Conservation (phyloP, 2,797 vertebrate species). For the Coregonus sp. region DNA sequence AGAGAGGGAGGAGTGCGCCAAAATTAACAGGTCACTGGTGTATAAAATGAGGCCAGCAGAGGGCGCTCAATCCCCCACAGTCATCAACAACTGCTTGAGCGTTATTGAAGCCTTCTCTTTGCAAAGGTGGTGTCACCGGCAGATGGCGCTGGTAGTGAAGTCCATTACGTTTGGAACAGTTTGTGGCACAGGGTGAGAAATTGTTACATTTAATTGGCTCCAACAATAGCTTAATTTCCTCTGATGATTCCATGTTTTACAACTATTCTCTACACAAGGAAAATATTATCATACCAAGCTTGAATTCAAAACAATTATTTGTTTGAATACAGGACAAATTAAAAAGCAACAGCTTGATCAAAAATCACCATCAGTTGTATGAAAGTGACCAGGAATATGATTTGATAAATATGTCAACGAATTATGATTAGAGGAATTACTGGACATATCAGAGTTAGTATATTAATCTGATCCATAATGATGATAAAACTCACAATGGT, state of each 20-base stretch:
- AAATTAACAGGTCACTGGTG: neutral
- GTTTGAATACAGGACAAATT: neutral
- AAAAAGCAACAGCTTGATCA: neutral
- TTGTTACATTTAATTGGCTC: neutral
- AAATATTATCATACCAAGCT: too few relatives aligned
- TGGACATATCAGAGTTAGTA: neutral
- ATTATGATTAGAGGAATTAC: neutral
- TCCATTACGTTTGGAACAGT: neutral
- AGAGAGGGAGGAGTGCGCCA: slow-evolving; percentile 22
- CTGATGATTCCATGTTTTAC: too few relatives aligned
- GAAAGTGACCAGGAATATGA: neutral
- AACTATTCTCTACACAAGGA: too few relatives aligned
- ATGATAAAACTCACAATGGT: neutral
- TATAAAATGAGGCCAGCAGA: slow-evolving; percentile 47
- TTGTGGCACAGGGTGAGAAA: too few relatives aligned
- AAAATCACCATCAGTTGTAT: neutral
- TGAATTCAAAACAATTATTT: neutral
- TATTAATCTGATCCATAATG: neutral
- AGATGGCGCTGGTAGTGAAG: neutral
- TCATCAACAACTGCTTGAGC: neutral
- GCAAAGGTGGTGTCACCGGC: neutral
- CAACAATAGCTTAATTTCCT: neutral
- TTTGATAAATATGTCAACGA: neutral
- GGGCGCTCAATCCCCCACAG: slow-evolving; percentile 31
- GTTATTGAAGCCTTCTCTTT: neutral